Evolutionary conservation across 2,797 vertebrate species (phyloP).

Genomic region (Taeniopygia guttata): DNA sequence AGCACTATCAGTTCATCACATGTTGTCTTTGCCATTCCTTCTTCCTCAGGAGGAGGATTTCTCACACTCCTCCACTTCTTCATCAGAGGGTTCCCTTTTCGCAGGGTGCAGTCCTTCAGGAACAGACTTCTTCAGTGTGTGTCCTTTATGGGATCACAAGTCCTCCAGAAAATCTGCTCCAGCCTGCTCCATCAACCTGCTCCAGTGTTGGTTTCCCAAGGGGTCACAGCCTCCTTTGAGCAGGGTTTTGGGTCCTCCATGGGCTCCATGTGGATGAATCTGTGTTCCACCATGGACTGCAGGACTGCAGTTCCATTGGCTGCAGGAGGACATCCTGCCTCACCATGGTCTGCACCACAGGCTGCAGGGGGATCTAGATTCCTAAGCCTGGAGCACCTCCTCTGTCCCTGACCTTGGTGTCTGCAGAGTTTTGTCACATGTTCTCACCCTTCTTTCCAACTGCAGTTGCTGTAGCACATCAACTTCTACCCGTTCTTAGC

Average conservation of each 20-base stretch:
- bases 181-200: neutral
- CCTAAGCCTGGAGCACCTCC: neutral
- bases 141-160: neutral
- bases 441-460: neutral
- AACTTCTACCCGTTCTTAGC: neutral
- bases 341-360: accelerated
- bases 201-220: neutral
- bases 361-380: neutral
- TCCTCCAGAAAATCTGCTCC: neutral
- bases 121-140: accelerated
- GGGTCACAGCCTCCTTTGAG: neutral
- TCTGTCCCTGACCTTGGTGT: neutral
- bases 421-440: neutral
- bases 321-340: neutral
- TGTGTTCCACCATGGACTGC: neutral
- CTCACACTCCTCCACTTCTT: neutral
- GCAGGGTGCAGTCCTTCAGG: neutral
- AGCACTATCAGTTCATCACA: neutral
- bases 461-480: neutral
- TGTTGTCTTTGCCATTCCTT: neutral
- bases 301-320: neutral
- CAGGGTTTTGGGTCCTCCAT: neutral
- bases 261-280: no score
- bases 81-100: neutral
- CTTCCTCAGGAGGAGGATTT: neutral